Evolutionary conservation across 2,888 invertebrate species (phyloP), one percentile per base, ranked within the genome.

Genomic region (Hipparchia semele): DNA sequence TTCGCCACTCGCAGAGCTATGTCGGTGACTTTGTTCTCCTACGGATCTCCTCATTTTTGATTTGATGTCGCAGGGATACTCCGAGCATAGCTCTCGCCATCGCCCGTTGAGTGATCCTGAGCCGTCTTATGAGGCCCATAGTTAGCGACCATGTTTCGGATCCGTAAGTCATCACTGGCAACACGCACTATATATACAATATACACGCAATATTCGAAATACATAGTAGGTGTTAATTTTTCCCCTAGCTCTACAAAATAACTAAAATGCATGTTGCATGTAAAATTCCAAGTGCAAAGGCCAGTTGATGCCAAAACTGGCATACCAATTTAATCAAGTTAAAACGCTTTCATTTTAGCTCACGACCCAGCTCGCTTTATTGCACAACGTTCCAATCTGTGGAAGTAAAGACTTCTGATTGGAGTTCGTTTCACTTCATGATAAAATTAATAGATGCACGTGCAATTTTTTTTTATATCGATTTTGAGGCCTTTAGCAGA

Each of bases 251-350:
- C 5, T 49, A 13, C 6, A 13, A 64, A 65, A 23, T 13, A 49
- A 46, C 62, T n/a, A 45, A 56, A 67, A 58, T 58, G 13, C 56
- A 56, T 46, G 13, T 56, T 46, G n/a, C 39, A 13, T 46, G 13
- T 56, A 46, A 67, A 67, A 58, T 56, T 58, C 45, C 12, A 67
- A 67, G 67, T 67, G 67, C 56, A 56, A 67, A 67, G 56, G 45
- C 67, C 45, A 67, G 56, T 56, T 56, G 54, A 56, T 56, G 66
- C n/a, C 56, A 67, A 67, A 67, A 58, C 67, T 67, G 67, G 67
- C 23, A 58, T 67, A 67, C 67, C 46, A 58, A 67, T 58, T 67
- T 67, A 67, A 67, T 67, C 56, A 67, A 58, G 67, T 56, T 67
- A 58, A 67, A 67, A 67, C 56, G 66, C 45, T 66, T 56, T 66